phyloP scores from a whole-genome alignment of 1,140 invertebrate species.

The Pantala flavescens region DNA sequence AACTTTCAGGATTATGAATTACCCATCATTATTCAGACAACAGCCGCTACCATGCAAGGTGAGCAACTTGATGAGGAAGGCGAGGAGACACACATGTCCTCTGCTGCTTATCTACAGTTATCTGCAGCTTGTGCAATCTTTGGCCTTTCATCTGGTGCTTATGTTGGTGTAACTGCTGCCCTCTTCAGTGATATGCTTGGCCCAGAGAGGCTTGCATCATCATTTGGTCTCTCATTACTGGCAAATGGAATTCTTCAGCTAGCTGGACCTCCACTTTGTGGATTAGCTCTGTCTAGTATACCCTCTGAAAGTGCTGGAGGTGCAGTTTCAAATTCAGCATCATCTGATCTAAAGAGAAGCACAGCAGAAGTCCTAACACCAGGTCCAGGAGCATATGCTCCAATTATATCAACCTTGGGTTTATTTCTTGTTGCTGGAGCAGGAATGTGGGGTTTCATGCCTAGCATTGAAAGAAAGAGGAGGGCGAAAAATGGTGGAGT shows the following conservation, averaged over 20 bases:
- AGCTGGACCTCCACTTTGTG: constrained; percentile 67
- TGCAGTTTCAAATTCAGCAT: not conserved
- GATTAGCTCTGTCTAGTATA: constrained; percentile 50
- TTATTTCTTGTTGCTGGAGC: constrained; percentile 61
- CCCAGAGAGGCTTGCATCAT: constrained; percentile 67
- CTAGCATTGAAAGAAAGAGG: constrained; percentile 42
- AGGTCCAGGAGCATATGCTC: constrained; percentile 44
- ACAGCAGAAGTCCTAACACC: not conserved
- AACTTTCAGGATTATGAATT: too few relatives aligned
- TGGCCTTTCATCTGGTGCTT: constrained; percentile 72
- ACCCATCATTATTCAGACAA: too few relatives aligned
- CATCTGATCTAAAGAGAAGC: not conserved
- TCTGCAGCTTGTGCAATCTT: constrained; percentile 61
- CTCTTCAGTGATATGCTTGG: constrained; percentile 78
- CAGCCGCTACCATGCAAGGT: not conserved
- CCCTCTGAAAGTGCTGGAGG: not conserved
- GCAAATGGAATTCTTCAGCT: constrained; percentile 71
- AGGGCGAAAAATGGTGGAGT: not conserved
- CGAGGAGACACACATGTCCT: constrained; percentile 22
- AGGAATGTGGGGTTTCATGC: constrained; percentile 59
- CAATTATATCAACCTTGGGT: constrained; percentile 59
- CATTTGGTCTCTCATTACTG: constrained; percentile 74
- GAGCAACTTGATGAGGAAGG: not conserved
- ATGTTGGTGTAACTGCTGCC: constrained; percentile 71
- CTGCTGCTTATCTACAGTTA: constrained; percentile 40